These are phyloP conservation scores for Gymnocephalus cernua DNA, from an alignment of 2,113 vertebrate genomes.

Conservation along the genomic window DNA sequence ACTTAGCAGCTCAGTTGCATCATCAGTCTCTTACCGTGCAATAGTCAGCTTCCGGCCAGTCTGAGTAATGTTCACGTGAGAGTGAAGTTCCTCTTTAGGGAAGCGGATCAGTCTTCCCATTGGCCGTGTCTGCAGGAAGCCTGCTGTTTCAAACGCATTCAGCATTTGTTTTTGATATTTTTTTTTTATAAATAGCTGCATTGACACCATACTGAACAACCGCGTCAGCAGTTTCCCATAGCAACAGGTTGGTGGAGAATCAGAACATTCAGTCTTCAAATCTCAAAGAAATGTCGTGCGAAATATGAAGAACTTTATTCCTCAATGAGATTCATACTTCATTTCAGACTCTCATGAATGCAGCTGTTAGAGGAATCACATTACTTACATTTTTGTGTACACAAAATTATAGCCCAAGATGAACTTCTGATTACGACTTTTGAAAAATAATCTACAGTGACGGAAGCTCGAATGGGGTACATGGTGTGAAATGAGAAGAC, in stretches of 20 bases:
- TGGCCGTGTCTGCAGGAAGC: conserved; percentile 47
- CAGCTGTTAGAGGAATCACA: background rate
- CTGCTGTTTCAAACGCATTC: conserved; percentile 39
- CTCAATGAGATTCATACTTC: background rate
- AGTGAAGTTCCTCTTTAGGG: conserved; percentile 46
- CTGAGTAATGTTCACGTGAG: background rate
- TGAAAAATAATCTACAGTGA: background rate
- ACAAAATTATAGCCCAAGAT: background rate
- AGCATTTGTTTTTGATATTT: conserved; percentile 24
- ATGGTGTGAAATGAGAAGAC: background rate
- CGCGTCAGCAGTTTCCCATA: conserved; percentile 68
- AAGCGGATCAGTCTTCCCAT: background rate
- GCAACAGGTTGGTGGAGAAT: conserved; percentile 65
- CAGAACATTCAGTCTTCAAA: conserved; percentile 57
- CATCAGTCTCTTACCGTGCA: background rate
- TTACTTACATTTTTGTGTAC: background rate
- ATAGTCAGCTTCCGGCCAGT: conserved; percentile 33
- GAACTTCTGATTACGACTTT: background rate
- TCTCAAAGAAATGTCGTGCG: conserved; percentile 27
- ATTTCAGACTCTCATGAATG: background rate
- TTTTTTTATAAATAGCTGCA: conserved; percentile 66
- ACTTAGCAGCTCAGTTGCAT: conserved; percentile 6
- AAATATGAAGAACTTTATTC: conserved; percentile 21
- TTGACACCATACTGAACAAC: conserved; percentile 48
- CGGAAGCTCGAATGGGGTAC: too few species aligned